Evolutionary conservation across 2,113 vertebrate species (phyloP).

Genomic region (Miniopterus natalensis): DNA sequence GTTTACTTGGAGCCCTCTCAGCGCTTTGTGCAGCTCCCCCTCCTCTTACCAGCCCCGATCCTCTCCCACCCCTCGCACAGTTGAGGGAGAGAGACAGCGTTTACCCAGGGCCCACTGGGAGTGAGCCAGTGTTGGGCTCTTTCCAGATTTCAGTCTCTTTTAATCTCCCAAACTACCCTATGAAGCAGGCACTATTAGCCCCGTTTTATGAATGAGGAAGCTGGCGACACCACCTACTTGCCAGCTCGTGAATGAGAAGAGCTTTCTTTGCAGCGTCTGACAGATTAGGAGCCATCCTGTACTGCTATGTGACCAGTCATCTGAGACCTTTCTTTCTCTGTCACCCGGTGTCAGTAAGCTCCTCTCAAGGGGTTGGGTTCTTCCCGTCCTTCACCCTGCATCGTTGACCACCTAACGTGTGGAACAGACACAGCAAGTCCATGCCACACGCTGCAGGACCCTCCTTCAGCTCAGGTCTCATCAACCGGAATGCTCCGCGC

Average conservation of each 20-base stretch:
- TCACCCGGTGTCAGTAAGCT: too few species aligned
- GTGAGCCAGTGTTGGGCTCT: not conserved
- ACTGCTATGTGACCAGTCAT: not conserved
- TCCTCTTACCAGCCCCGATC: not conserved
- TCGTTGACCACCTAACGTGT: not conserved
- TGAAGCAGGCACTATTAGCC: too few species aligned
- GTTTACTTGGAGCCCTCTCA: not conserved
- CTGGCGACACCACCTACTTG: not conserved
- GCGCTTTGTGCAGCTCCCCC: not conserved
- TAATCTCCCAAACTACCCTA: not conserved
- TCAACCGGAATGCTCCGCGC: not conserved
- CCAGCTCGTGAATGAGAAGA: not conserved
- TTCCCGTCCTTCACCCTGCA: not conserved
- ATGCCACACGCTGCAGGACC: not conserved
- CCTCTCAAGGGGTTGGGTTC: not conserved
- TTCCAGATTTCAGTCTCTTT: not conserved
- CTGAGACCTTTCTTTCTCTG: not conserved
- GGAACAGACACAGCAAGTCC: not conserved
- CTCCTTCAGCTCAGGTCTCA: not conserved
- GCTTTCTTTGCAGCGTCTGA: not conserved
- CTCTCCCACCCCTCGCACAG: not conserved
- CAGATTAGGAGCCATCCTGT: not conserved
- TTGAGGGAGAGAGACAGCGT: not conserved
- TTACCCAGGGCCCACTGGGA: not conserved
- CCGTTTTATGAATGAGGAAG: not conserved